Evolutionary conservation across 2,888 invertebrate genomes (phyloP).

Genomic region (Lutraria lutraria): DNA sequence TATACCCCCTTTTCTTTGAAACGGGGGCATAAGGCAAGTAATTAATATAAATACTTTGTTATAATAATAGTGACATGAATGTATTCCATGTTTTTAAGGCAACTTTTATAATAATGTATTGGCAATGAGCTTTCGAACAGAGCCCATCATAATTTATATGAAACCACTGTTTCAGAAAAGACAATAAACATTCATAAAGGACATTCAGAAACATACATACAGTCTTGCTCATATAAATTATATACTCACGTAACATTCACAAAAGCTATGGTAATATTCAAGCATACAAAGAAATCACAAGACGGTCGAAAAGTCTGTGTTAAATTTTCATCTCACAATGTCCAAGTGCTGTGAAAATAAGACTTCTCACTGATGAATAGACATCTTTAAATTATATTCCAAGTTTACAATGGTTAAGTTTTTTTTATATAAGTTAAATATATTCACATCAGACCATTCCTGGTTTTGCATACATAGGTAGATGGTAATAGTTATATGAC

Average conservation of each 20-base stretch:
- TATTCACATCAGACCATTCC: slow-evolving; percentile 83
- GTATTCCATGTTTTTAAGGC: too few species aligned
- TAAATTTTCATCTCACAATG: neutral
- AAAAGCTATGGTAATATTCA: neutral
- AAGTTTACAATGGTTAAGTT: neutral
- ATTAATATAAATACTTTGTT: too few species aligned
- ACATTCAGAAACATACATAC: neutral
- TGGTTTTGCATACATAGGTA: slow-evolving; percentile 87
- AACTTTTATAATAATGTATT: too few species aligned
- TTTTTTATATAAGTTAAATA: neutral
- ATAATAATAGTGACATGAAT: too few species aligned
- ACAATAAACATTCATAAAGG: neutral
- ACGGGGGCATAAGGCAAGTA: too few species aligned
- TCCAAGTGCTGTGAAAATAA: neutral
- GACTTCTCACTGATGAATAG: neutral
- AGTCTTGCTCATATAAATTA: neutral
- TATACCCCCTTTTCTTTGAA: too few species aligned
- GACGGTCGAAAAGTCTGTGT: neutral
- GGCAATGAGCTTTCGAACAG: too few species aligned
- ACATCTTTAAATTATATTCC: neutral
- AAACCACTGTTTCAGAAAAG: neutral
- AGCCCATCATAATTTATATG: neutral
- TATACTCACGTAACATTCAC: neutral
- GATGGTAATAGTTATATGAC: slow-evolving; percentile 86
- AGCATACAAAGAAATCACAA: neutral